A percentile compares a stretch with the other conserved stretches of the same genome.
These are phyloP conservation scores for Gonatopus flavifemur DNA, from an alignment of 1,140 invertebrate species.

Conservation along the genomic window DNA sequence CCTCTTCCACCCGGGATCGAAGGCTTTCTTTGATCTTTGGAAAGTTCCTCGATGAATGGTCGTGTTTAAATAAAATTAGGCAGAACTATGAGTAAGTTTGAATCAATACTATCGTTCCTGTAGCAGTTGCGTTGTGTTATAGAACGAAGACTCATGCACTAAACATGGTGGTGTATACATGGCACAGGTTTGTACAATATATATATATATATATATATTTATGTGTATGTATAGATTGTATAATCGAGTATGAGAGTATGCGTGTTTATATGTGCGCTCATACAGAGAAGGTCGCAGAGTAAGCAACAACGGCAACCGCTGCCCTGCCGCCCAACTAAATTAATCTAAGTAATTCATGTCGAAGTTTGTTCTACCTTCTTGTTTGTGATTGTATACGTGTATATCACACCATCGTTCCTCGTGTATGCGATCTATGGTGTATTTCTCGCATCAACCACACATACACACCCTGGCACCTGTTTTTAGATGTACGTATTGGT, in stretches of 20 bases:
- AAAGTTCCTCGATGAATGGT: too few relatives aligned
- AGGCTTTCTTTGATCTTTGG: too few relatives aligned
- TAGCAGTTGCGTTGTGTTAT: slow-evolving; percentile 4
- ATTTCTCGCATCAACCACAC: too few relatives aligned
- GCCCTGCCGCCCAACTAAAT: slow-evolving; percentile 49
- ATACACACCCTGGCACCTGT: too few relatives aligned
- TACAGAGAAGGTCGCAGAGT: slow-evolving; percentile 36
- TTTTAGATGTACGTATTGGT: too few relatives aligned
- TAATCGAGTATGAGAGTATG: background rate
- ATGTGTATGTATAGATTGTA: slow-evolving; percentile 14
- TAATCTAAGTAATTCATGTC: slow-evolving; percentile 56
- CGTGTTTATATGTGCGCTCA: slow-evolving; percentile 15
- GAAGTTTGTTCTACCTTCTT: slow-evolving; percentile 43
- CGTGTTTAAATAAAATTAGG: slow-evolving; percentile 51
- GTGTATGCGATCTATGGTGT: too few relatives aligned
- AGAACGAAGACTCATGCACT: slow-evolving; percentile 20
- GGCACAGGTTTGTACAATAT: background rate
- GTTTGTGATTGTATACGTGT: slow-evolving; percentile 15
- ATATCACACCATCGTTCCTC: too few relatives aligned
- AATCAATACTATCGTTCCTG: slow-evolving; percentile 45
- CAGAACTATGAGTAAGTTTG: slow-evolving; percentile 46
- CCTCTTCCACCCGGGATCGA: too few relatives aligned
- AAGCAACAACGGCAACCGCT: slow-evolving; percentile 37
- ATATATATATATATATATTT: background rate
- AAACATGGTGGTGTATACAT: slow-evolving; percentile 7